Conservation (phyloP, 2,113 vertebrate species). For the Paradisaea rubra region DNA sequence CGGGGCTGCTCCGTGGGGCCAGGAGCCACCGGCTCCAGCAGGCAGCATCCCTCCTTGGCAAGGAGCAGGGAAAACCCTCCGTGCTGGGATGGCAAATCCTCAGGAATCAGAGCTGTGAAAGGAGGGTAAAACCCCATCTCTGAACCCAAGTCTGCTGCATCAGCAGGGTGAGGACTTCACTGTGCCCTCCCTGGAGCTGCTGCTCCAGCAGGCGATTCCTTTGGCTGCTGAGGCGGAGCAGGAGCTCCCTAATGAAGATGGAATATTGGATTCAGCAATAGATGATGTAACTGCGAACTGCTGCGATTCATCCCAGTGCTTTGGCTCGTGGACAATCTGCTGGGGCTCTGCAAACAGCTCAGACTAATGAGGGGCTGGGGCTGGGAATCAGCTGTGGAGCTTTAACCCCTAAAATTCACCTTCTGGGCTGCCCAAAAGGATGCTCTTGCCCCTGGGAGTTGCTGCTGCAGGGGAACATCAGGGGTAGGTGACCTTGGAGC, state of each 20-base stretch:
- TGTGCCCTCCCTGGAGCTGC: background rate
- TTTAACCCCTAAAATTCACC: background rate
- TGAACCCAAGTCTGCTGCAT: background rate
- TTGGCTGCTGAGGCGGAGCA: background rate
- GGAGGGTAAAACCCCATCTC: background rate
- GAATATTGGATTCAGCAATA: background rate
- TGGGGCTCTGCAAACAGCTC: background rate
- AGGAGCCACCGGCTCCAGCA: rapidly evolving
- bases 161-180: background rate
- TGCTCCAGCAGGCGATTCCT: background rate
- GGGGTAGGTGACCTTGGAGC: background rate
- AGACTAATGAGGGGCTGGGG: background rate
- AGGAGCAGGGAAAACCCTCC: background rate
- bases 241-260: background rate
- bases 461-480: background rate
- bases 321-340: background rate
- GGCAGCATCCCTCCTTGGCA: background rate
- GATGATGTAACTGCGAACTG: constrained; percentile 4
- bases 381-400: background rate
- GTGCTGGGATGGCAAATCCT: background rate
- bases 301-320: background rate
- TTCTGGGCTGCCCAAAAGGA: background rate
- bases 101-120: background rate
- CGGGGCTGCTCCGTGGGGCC: background rate
- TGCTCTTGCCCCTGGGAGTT: rapidly evolving